A percentile compares a stretch with the other conserved stretches of the same genome.
Evolutionary conservation across 2,797 vertebrate genomes (phyloP).

Genomic region (Apogon talboti): DNA sequence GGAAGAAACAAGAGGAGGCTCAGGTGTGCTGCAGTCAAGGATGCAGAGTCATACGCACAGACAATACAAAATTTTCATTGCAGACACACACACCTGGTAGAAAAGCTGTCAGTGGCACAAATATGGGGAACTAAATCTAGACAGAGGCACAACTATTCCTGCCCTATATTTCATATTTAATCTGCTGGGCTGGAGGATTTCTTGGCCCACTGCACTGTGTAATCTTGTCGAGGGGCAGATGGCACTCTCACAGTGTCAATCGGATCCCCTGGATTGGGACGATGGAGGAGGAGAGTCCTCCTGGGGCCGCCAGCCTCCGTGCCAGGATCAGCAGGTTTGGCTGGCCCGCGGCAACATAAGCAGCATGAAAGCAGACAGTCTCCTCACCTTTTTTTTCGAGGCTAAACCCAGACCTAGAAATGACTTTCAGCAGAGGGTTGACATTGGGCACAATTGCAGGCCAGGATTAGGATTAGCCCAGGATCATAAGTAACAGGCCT

Average conservation of each 20-base stretch:
- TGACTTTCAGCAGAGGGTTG: conserved; percentile 39
- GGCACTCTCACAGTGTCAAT: conserved; percentile 71
- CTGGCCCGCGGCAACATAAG: conserved; percentile 36
- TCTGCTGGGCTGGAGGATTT: conserved; percentile 76
- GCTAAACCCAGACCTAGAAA: conserved; percentile 51
- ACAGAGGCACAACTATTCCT: conserved; percentile 60
- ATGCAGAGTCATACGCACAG: conserved; percentile 2
- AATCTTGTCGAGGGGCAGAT: conserved; percentile 81
- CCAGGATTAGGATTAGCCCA: conserved; percentile 63
- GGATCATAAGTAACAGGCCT: conserved; percentile 16
- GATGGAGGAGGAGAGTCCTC: conserved; percentile 51
- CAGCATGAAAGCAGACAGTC: conserved; percentile 34
- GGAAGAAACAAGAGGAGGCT: neutral
- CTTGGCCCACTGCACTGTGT: conserved; percentile 75
- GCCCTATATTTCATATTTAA: conserved; percentile 85
- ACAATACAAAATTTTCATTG: neutral
- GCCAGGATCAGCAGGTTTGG: conserved; percentile 65
- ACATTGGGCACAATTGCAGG: conserved; percentile 47
- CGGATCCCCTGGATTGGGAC: conserved; percentile 73
- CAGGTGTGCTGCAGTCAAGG: conserved; percentile 6
- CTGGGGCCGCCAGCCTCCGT: conserved; percentile 29
- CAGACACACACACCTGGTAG: neutral
- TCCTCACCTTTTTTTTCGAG: conserved; percentile 36
- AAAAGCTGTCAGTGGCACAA: conserved; percentile 28
- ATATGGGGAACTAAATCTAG: conserved; percentile 46